Evolutionary conservation across 2,888 invertebrate genomes (phyloP).

Genomic region (Drosophila nr. fundita): DNA sequence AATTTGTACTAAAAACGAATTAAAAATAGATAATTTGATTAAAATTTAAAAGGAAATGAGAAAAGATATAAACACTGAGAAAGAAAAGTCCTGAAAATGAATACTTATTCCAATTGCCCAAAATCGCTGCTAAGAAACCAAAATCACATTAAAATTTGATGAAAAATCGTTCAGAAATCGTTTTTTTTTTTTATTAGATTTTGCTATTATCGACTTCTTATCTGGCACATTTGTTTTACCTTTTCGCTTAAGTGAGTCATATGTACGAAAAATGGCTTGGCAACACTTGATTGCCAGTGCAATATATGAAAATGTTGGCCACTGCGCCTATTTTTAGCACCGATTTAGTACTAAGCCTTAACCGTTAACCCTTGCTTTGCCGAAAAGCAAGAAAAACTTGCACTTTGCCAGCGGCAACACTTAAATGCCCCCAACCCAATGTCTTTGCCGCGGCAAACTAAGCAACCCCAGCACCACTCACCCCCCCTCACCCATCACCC

Average conservation of each 20-base stretch:
- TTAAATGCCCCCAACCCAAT: slow-evolving; percentile 48
- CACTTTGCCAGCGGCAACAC: slow-evolving; percentile 59
- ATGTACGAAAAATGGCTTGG: not conserved
- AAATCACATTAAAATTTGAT: not conserved
- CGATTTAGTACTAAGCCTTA: slow-evolving; percentile 35
- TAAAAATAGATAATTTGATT: not conserved
- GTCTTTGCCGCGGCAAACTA: slow-evolving; percentile 1
- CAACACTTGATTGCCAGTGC: not conserved
- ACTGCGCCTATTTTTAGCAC: slow-evolving; percentile 13
- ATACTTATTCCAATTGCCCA: not conserved
- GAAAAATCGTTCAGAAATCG: not conserved
- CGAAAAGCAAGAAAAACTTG: slow-evolving; percentile 40
- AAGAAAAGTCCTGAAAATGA: not conserved
- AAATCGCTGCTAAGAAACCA: not conserved
- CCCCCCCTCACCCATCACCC: not conserved
- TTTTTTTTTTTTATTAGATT: too few species aligned
- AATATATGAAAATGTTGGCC: not conserved
- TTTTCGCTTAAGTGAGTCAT: not conserved
- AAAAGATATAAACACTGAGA: not conserved
- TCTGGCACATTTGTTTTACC: not conserved
- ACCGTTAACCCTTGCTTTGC: slow-evolving; percentile 54
- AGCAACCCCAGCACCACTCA: not conserved
- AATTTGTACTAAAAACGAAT: not conserved
- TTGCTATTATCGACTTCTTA: not conserved
- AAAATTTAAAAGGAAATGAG: not conserved